Conservation (phyloP, 92 coral and sea anemone species). For the Epizoanthus stellaris region DNA sequence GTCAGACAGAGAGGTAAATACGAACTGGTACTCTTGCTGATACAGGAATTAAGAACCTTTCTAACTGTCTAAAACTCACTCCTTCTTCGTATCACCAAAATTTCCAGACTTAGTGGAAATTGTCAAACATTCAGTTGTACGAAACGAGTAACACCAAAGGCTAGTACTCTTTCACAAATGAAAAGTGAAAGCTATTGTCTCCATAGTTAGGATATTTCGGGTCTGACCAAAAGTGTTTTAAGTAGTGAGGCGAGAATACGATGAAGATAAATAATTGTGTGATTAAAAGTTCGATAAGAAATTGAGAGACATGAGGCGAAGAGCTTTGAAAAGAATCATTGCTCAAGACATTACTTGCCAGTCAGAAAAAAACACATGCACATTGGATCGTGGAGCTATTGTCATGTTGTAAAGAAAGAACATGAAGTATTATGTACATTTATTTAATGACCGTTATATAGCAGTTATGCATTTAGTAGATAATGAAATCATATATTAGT, state of each 20-base stretch:
- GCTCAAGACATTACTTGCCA: neutral
- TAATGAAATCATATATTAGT: slow-evolving; percentile 16
- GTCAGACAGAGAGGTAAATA: slow-evolving; percentile 61
- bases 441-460: neutral
- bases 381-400: neutral
- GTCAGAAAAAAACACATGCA: neutral
- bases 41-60: slow-evolving; percentile 8
- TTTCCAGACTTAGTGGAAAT: neutral
- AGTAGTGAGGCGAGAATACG: neutral
- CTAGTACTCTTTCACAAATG: too few relatives aligned
- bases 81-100: slow-evolving; percentile 3
- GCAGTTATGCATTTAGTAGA: neutral
- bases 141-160: too few relatives aligned
- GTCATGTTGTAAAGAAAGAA: neutral
- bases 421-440: neutral
- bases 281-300: slow-evolving; percentile 5
- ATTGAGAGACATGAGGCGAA: neutral
- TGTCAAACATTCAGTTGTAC: too few relatives aligned
- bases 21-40: slow-evolving; percentile 81
- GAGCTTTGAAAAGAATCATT: neutral
- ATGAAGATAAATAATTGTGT: neutral
- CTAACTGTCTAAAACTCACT: neutral
- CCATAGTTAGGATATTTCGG: too few relatives aligned
- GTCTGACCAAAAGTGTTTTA: too few relatives aligned
- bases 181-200: too few relatives aligned